These are phyloP conservation scores for Emydura subglobosa DNA, from an alignment of 2,113 vertebrate species.

Conservation along the genomic window DNA sequence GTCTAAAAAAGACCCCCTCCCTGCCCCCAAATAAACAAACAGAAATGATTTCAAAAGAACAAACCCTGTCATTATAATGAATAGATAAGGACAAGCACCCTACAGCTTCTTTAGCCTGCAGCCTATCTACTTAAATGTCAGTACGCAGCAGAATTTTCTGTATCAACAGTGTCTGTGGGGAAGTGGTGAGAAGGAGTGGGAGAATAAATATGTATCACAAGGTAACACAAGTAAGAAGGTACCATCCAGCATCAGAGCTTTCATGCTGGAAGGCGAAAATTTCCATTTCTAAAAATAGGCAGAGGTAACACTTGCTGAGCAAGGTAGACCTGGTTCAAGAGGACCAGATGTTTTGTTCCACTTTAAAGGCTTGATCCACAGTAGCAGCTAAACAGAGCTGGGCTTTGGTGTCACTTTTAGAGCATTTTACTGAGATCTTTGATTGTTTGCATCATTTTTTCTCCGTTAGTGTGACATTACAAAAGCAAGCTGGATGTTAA, in stretches of 20 bases:
- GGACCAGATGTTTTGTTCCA: neutral
- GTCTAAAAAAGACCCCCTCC: neutral
- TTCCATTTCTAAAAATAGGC: neutral
- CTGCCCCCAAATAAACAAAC: neutral
- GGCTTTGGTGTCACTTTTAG: neutral
- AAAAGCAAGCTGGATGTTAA: neutral
- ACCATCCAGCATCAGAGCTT: neutral
- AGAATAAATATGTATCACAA: neutral
- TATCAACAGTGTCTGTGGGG: neutral
- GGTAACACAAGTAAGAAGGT: fast-evolving
- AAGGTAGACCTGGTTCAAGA: neutral
- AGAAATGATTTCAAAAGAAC: neutral
- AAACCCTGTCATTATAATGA: neutral
- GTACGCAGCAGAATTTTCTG: neutral
- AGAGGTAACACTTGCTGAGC: neutral
- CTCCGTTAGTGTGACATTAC: neutral
- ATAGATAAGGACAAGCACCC: neutral
- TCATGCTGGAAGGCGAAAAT: neutral
- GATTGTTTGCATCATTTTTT: neutral
- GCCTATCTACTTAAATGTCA: neutral
- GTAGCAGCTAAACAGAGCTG: neutral
- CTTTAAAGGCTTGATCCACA: neutral
- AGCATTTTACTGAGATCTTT: neutral
- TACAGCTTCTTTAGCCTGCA: neutral
- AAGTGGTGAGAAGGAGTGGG: neutral